Conservation (phyloP, 2,888 invertebrate species). For the Campaea margaritaria region DNA sequence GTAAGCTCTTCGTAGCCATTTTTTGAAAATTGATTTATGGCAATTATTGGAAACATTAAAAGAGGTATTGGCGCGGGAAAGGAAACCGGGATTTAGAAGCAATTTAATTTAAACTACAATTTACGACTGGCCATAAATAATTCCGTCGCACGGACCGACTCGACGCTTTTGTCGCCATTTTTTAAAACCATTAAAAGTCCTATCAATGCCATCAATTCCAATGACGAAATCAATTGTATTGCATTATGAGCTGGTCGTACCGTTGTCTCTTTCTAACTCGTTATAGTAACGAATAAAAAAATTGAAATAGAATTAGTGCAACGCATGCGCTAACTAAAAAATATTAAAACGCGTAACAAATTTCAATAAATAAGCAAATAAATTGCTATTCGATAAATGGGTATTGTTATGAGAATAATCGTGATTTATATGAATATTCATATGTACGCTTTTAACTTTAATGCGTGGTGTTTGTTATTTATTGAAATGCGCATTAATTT, state of each 20-base stretch:
- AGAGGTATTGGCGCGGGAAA: conserved; percentile 67
- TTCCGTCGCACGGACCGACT: conserved; percentile 66
- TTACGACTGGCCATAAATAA: conserved; percentile 82
- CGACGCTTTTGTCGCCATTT: conserved; percentile 78
- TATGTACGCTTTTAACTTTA: conserved; percentile 67
- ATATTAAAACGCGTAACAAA: conserved; percentile 78
- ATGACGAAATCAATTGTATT: conserved; percentile 73
- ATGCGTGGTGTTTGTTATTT: conserved; percentile 59
- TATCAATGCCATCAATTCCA: conserved; percentile 77
- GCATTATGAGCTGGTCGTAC: conserved; percentile 51
- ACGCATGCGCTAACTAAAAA: conserved; percentile 61
- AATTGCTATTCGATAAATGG: conserved; percentile 80
- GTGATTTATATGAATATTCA: conserved; percentile 86
- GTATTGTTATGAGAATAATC: conserved; percentile 74
- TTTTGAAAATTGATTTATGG: conserved; percentile 70
- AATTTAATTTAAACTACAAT: conserved; percentile 80
- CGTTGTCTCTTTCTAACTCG: conserved; percentile 61
- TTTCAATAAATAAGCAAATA: conserved; percentile 84
- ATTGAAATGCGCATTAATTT: conserved; percentile 58
- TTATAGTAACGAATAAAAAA: conserved; percentile 46
- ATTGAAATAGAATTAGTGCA: conserved; percentile 60
- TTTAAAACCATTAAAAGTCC: conserved; percentile 82
- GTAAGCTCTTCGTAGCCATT: conserved; percentile 40
- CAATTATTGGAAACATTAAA: conserved; percentile 71
- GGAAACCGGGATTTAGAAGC: conserved; percentile 71